Conservation (phyloP, 1,140 invertebrate genomes). For the Berghia stephanieae region DNA sequence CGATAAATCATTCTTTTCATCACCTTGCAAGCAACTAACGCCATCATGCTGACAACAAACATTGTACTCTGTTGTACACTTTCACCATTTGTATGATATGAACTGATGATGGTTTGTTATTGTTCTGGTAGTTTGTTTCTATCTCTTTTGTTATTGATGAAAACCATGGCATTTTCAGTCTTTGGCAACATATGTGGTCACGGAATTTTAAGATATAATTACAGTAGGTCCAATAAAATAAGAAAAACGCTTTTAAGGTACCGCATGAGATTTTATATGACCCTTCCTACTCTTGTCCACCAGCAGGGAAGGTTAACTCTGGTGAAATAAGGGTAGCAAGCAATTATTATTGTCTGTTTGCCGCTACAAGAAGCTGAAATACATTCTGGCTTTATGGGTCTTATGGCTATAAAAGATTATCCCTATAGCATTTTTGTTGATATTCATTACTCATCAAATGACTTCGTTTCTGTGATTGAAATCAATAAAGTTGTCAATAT, state of each 20-base stretch:
- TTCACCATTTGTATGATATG: background rate
- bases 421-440: background rate
- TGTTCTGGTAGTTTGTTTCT: background rate
- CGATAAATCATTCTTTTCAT: slow-evolving; percentile 19
- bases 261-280: no score
- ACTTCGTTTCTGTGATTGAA: background rate
- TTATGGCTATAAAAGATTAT: background rate
- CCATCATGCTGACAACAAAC: background rate
- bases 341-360: no score
- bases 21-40: background rate
- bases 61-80: background rate
- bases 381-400: background rate
- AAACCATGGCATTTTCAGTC: no score
- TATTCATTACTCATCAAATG: background rate
- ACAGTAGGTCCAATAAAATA: no score
- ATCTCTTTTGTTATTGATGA: background rate
- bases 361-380: no score
- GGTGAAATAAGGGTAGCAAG: no score
- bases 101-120: background rate
- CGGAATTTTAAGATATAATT: no score
- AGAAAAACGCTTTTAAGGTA: no score
- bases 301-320: no score
- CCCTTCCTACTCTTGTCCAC: no score
- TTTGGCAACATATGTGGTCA: no score
- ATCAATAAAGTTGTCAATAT: background rate